Conservation (phyloP, 2,888 invertebrate genomes). For the Epicampocera succincta region DNA sequence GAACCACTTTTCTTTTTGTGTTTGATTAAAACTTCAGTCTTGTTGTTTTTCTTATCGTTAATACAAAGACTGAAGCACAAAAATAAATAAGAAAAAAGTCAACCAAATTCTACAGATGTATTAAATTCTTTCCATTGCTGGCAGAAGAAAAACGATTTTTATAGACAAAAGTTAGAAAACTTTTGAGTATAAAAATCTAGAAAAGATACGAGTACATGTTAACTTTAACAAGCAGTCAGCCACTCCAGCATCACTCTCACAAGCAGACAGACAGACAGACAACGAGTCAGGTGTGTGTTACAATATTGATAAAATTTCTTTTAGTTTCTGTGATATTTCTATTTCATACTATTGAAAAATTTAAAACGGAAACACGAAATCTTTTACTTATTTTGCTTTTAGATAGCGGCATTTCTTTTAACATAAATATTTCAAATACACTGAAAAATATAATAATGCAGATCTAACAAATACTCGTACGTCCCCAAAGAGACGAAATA, state of each 20-base stretch:
- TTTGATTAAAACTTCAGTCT: constrained; percentile 28
- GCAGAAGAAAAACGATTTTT: background rate
- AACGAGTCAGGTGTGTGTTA: constrained; percentile 56
- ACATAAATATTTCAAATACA: too few species aligned
- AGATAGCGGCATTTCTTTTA: too few species aligned
- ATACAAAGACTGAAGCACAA: background rate
- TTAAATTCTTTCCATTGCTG: constrained; percentile 1
- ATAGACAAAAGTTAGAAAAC: background rate
- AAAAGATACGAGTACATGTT: constrained; percentile 2
- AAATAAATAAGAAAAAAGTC: constrained; percentile 34
- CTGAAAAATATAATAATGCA: too few species aligned
- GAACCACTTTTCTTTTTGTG: constrained; percentile 42
- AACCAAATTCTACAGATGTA: constrained; percentile 38
- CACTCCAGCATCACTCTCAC: background rate
- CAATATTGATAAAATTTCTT: constrained; percentile 62
- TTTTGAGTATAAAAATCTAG: background rate
- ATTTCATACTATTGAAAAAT: constrained; percentile 46
- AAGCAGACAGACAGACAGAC: constrained; percentile 14
- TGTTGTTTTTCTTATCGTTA: constrained; percentile 1
- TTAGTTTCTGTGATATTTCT: constrained; percentile 11
- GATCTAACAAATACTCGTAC: too few species aligned
- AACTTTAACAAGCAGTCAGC: constrained; percentile 13
- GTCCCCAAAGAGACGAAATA: too few species aligned
- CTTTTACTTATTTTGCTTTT: background rate
- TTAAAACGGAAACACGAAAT: constrained; percentile 50